phyloP scores from a whole-genome alignment of 2,797 vertebrate species.

The Tiaroga cobitis region DNA sequence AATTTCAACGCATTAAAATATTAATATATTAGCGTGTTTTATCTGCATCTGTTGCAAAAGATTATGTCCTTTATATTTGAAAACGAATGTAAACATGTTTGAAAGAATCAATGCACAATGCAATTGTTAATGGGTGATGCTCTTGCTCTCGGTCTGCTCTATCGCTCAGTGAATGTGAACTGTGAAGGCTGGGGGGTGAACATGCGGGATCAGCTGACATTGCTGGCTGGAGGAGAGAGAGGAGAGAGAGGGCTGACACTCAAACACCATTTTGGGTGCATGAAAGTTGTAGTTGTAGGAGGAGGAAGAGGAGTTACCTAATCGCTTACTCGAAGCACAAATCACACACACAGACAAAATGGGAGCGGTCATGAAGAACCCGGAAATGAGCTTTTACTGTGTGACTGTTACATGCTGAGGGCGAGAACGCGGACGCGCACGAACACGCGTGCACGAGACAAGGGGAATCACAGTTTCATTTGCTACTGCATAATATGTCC shows the following conservation, averaged over 20 bases:
- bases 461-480: background rate
- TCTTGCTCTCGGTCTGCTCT: background rate
- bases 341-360: constrained; percentile 61
- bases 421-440: constrained; percentile 1
- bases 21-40: background rate
- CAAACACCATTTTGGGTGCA: constrained; percentile 67
- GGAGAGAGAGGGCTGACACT: constrained; percentile 37
- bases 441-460: background rate
- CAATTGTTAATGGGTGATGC: background rate
- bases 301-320: constrained; percentile 54
- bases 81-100: background rate
- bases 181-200: constrained; percentile 61
- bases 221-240: constrained; percentile 73
- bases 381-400: constrained; percentile 55
- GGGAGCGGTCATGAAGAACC: constrained; percentile 58
- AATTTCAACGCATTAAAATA: background rate
- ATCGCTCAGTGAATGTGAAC: too few relatives aligned
- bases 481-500: background rate
- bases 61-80: background rate
- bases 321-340: constrained; percentile 51
- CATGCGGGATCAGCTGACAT: constrained; percentile 87
- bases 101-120: background rate
- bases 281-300: constrained; percentile 48
- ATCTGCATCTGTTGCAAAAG: background rate
- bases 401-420: background rate